Evolutionary conservation across 2,797 vertebrate genomes (phyloP), one percentile per base, ranked within the genome.

Genomic region (Danio jaintianensis): DNA sequence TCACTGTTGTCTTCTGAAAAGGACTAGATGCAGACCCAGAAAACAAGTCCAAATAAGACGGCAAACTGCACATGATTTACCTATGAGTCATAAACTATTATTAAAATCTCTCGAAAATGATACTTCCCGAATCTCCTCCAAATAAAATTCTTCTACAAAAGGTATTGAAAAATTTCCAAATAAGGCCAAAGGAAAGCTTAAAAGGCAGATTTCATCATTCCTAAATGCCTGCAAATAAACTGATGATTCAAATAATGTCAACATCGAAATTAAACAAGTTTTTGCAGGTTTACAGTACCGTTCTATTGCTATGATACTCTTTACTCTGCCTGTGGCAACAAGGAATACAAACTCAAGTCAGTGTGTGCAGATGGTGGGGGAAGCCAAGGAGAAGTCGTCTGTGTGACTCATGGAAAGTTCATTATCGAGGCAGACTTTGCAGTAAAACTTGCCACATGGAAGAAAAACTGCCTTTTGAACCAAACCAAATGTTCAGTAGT

Each of bases 351-450:
- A 52, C 48, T 52, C 13, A 52, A 52, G 10, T 48, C 2, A 52
- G 48, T 11, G 13, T 11, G 48, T 52, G 48, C 8, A 52, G 45
- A 47, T 47, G 45, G 45, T 7, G 45, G 12, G 4, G 12, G 12
- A 47, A 47, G 4, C 16, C 7, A 13, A 12, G 47, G 40, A 73
- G 18, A 42, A 42, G 61, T 66, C 48, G 56, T 59, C 16, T 8
- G n/a, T 12, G 29, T 80, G 78, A 73, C 50, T 80, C 78, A 80
- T 80, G 78, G 78, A 80, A 80, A 73, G 48, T 38, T 47, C 78
- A 79, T 63, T 79, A 56, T 12, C 13, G 3, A 63, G 40, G 68
- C 47, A 79, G 68, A 29, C 42, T 13, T 6, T 77, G 40, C 16
- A 36, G 20, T 18, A 67, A 56, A 67, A 16, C 42, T 20, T 58